phyloP scores from a whole-genome alignment of 2,888 invertebrate species.

The Kuschelorhynchus macadamiae region DNA sequence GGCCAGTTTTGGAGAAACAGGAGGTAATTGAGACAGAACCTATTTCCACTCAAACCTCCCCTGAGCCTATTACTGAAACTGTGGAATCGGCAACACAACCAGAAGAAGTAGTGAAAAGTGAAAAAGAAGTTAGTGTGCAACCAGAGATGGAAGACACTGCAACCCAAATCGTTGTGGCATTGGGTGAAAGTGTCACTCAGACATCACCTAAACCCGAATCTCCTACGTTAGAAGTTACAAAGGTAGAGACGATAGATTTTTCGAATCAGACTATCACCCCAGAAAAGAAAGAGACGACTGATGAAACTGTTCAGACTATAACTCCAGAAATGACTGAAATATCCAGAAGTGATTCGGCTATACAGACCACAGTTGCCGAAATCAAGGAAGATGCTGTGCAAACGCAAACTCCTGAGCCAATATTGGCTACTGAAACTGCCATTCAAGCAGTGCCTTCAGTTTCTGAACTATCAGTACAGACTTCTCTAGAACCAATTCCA shows the following conservation, averaged over 20 bases:
- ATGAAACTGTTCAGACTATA: slow-evolving; percentile 64
- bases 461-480: slow-evolving; percentile 69
- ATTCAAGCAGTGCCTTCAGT: slow-evolving; percentile 58
- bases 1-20: slow-evolving; percentile 59
- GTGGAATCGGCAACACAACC: slow-evolving; percentile 74
- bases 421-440: slow-evolving; percentile 58
- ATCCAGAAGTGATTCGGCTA: slow-evolving; percentile 62
- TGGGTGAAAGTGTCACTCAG: slow-evolving; percentile 67
- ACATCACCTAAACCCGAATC: slow-evolving; percentile 63
- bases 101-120: slow-evolving; percentile 57
- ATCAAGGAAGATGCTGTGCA: slow-evolving; percentile 64
- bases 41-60: slow-evolving; percentile 71
- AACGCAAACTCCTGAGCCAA: slow-evolving; percentile 67
- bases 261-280: slow-evolving; percentile 68
- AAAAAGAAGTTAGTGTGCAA: slow-evolving; percentile 59
- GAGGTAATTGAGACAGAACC: slow-evolving; percentile 67
- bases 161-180: slow-evolving; percentile 68
- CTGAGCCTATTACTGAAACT: slow-evolving; percentile 69
- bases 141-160: slow-evolving; percentile 68
- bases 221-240: slow-evolving; percentile 40
- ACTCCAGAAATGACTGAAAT: slow-evolving; percentile 58
- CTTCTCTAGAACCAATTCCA: slow-evolving; percentile 68
- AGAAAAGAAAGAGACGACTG: slow-evolving; percentile 59
- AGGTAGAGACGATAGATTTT: slow-evolving; percentile 64
- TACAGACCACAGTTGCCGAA: slow-evolving; percentile 63